Evolutionary conservation across 2,113 vertebrate species (phyloP), one percentile per base, ranked within the genome.

Genomic region (Cottus gobio): DNA sequence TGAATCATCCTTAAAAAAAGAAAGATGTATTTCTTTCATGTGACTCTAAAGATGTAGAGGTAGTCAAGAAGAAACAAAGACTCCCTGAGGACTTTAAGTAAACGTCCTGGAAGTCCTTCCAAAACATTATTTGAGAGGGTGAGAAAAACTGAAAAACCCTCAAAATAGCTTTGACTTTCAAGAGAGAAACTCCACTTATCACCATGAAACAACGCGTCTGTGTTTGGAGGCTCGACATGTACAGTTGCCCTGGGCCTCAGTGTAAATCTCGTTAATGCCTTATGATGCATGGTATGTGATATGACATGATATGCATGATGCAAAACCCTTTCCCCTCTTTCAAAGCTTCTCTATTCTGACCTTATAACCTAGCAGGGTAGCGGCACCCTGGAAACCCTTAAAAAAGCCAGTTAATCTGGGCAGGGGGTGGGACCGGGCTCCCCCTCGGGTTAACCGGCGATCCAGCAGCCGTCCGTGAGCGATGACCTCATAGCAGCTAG

Each of bases 191-290:
- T 50, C 34, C 79, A 86, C 77, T 89, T 85, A 89, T 89, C 75
- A n/a, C n/a, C n/a, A n/a, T n/a, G n/a, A n/a, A n/a, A n/a, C n/a
- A n/a, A n/a, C n/a, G n/a, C n/a, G n/a, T n/a, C n/a, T n/a, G n/a
- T n/a, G n/a, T 71, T 85, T 56, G 80, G 60, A 64, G 54, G 80
- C 69, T 74, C 87, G 86, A 86, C n/a, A n/a, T n/a, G n/a, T n/a
- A n/a, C n/a, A n/a, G n/a, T n/a, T n/a, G n/a, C n/a, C 95, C 85
- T 48, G 58, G 94, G 93, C 95, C 96, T 94, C 94, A 89, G 95
- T 96, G 95, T 96, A 87, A 94, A 88, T 90, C 90, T 94, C 65
- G 93, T 93, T 95, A 90, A 95, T 31, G n/a, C n/a, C n/a, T n/a
- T n/a, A n/a, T n/a, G n/a, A n/a, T n/a, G n/a, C n/a, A n/a, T n/a